Evolutionary conservation across 2,888 invertebrate species (phyloP), one percentile per base, ranked within the genome.

Genomic region (Drosophila conformis): DNA sequence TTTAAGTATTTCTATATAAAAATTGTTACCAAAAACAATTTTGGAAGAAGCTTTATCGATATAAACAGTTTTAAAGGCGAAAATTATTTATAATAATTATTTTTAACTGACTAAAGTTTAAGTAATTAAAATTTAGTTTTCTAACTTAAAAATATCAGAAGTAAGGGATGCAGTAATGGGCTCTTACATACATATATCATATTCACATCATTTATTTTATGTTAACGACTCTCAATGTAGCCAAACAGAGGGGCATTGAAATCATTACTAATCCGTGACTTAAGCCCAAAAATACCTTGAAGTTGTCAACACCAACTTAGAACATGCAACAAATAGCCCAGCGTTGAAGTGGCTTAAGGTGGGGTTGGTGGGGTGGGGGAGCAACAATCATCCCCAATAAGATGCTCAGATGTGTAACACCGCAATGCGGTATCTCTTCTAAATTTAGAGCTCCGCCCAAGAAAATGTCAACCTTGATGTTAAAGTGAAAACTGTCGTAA

Each of bases 221-320:
- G 35, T 4, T 35, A 46, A 36, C 21, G 25, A 56, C 4, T 38
- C 42, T 36, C 42, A 13, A 13, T 29, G 4, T 21, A 25, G 15
- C 4, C 4, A 15, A n/a, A 29, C 29, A 25, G 8, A 51, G 42
- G 13, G 25, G 66, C 54, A 54, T 42, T 38, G 27, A 66, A 66
- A 65, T 48, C 42, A n/a, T 21, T 36, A 11, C 21, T 59, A 69
- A 76, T 58, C 42, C 64, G 7, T 13, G 42, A 36, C 27, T 51
- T 53, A 76, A 76, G 52, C 60, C 64, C 53, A 38, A 56, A 56
- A 68, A 72, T 71, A 68, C 70, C 70, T 61, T 52, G 1, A 21
- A 46, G 64, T 74, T 90, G 83, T 87, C 79, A 86, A 75, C 90
- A 88, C 87, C 71, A 75, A 66, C 63, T 77, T 72, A 53, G 57